Evolutionary conservation across 1,140 invertebrate genomes (phyloP).

Genomic region (Bombus balteatus): DNA sequence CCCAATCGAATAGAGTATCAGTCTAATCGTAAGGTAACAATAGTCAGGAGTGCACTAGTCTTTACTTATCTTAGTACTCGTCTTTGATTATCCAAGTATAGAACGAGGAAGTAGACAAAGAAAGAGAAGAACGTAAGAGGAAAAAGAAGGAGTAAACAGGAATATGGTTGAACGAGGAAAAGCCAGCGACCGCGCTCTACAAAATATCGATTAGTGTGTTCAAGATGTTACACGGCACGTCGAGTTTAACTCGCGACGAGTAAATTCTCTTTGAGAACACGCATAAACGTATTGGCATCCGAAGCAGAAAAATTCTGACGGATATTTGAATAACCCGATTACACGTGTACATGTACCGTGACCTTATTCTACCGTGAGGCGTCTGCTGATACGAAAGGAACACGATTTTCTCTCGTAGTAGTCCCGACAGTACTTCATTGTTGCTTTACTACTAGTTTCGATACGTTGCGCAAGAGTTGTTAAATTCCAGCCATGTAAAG

Average conservation of each 20-base stretch:
- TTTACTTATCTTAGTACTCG: not conserved
- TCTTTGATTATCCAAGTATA: not conserved
- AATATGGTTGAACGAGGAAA: not conserved
- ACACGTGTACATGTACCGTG: not conserved
- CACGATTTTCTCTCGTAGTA: not conserved
- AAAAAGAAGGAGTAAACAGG: not conserved
- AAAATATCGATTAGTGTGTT: slow-evolving; percentile 50
- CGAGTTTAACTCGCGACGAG: slow-evolving; percentile 18
- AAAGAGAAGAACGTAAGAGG: not conserved
- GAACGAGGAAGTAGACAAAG: slow-evolving; percentile 16
- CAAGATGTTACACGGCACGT: slow-evolving; percentile 38
- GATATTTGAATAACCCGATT: slow-evolving; percentile 48
- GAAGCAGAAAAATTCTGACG: slow-evolving; percentile 42
- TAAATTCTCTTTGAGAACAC: slow-evolving; percentile 47
- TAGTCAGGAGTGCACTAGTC: not conserved
- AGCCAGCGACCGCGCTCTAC: not conserved
- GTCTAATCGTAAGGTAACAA: not conserved
- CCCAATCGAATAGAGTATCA: no score
- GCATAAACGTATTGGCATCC: slow-evolving; percentile 36
- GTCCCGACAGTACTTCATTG: not conserved
- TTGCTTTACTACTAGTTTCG: not conserved
- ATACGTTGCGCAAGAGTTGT: not conserved
- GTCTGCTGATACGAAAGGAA: not conserved
- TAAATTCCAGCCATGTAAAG: not conserved
- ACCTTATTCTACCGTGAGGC: not conserved